A percentile compares a stretch with the other conserved stretches of the same genome.
Evolutionary conservation across 2,797 vertebrate species (phyloP).

Genomic region (Erithacus rubecula): DNA sequence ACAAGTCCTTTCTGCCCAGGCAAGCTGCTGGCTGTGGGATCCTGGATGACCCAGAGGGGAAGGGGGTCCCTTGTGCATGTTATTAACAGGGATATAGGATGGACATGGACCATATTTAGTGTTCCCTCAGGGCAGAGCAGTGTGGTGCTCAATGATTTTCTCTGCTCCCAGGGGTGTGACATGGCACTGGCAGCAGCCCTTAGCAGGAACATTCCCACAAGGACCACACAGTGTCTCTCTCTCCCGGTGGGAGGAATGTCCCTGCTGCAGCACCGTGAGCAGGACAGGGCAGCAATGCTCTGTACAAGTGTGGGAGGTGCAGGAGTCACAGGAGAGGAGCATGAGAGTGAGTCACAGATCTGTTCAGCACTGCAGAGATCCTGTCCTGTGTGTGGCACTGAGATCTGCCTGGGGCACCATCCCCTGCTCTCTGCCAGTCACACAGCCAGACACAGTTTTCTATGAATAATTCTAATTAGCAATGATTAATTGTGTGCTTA

Average conservation of each 20-base stretch:
- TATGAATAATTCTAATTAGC: neutral
- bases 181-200: neutral
- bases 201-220: neutral
- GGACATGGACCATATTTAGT: neutral
- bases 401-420: neutral
- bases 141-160: neutral
- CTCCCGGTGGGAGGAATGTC: neutral
- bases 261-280: neutral
- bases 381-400: neutral
- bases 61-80: neutral
- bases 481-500: neutral
- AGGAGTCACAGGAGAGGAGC: neutral
- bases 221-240: neutral
- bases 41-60: neutral
- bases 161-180: neutral
- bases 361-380: neutral
- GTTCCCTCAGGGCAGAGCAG: neutral
- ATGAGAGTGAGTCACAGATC: neutral
- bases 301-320: neutral
- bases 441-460: neutral
- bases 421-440: neutral
- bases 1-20: neutral
- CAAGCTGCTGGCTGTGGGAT: neutral
- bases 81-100: neutral
- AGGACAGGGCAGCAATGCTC: neutral